These are phyloP conservation scores for Entomyzon cyanotis DNA, from an alignment of 2,113 vertebrate species.

Conservation along the genomic window DNA sequence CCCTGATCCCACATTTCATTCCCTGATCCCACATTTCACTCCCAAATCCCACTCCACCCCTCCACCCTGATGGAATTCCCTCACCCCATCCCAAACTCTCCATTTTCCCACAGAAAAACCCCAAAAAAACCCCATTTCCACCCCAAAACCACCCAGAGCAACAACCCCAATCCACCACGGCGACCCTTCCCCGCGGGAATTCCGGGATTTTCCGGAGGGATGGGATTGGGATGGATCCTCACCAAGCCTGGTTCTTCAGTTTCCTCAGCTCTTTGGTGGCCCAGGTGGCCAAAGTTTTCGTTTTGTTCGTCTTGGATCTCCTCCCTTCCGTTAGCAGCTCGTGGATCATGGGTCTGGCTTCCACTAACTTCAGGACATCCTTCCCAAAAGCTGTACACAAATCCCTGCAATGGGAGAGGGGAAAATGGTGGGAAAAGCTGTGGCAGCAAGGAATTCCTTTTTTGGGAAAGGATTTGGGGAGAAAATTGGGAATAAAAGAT, in stretches of 20 bases:
- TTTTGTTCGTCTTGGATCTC: constrained; percentile 94
- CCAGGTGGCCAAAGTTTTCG: constrained; percentile 96
- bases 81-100: too few species aligned
- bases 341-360: constrained; percentile 93
- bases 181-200: neutral
- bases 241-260: constrained; percentile 99
- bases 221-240: neutral
- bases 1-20: too few species aligned
- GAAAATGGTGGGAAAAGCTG: too few species aligned
- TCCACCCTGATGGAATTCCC: too few species aligned
- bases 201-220: neutral
- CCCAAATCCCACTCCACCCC: too few species aligned
- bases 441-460: too few species aligned
- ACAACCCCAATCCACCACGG: neutral
- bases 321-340: constrained; percentile 95
- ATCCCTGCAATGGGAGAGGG: constrained; percentile 75
- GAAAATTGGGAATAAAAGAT: too few species aligned
- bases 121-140: too few species aligned
- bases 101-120: too few species aligned
- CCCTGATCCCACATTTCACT: too few species aligned
- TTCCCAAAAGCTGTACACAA: constrained; percentile 96
- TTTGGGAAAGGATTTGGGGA: too few species aligned
- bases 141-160: neutral
- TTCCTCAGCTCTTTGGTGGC: constrained; percentile 98
- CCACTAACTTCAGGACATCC: constrained; percentile 96